Base-by-base conservation (phyloP, 1,140 invertebrate species). In the Brachionus calyciflorus region DNA sequence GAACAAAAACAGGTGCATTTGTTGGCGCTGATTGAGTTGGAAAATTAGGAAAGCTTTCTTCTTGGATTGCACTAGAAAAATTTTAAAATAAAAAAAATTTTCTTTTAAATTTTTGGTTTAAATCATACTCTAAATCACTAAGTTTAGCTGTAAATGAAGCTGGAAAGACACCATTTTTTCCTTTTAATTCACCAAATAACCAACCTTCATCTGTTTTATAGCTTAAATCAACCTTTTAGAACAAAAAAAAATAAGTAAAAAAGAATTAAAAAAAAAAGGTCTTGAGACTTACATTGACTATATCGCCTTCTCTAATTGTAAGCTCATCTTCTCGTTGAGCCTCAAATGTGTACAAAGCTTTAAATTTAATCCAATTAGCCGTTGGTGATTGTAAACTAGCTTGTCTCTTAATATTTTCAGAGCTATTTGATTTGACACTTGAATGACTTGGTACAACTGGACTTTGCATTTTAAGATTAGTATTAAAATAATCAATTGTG, bases 91-190 rank as follows among this genome's bases (percentile, higher is more conserved):
- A 46, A n/a, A 33, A 19, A 33, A 30, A 60, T 19, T 7, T 40
- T 53, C 44, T 60, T 76, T 65, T 77, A 57, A 24, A 55, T 19
- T 26, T 17, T 33, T 33, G n/a, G 17, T 17, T 40, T 48, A n/a
- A 1, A 14, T 6, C 63, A 30, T 41, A 49, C 60, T 65, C 60
- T 65, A 65, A 44, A 46, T 80, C 80, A n/a, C 70, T 77, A 14
- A 81, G 78, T 51, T 80, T 80, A 70, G 84, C 83, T n/a, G 93
- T 94, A 84, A 98, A 98, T 4, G 93, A 92, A 84, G 96, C 93
- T 3, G 96, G 96, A 86, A 98, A 98, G 93, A 94, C 98, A n/a
- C 96, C 95, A 5, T 90, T 91, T 78, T 91, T 89, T 21, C 91
- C 92, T 81, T 91, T 88, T 30, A 81, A 79, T 81, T 93, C 91